Evolutionary conservation across 2,797 vertebrate genomes (phyloP).

Genomic region (Rallus crepitans): DNA sequence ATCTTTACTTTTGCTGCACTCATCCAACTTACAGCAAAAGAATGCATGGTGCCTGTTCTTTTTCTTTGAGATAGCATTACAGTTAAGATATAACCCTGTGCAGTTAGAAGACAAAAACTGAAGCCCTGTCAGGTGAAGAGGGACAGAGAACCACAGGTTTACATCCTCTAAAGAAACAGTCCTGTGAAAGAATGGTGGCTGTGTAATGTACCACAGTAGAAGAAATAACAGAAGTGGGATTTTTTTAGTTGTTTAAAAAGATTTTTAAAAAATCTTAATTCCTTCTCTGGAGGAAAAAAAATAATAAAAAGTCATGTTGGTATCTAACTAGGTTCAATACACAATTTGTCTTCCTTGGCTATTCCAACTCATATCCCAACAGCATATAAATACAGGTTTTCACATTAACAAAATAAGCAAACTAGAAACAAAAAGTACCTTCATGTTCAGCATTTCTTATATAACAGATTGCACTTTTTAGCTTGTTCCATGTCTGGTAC

Average conservation of each 20-base stretch:
- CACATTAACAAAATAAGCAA: not conserved
- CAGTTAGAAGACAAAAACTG: not conserved
- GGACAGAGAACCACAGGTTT: not conserved
- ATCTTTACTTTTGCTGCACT: not conserved
- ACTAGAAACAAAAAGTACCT: not conserved
- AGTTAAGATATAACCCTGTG: not conserved
- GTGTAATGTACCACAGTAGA: not conserved
- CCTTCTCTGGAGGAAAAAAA: not conserved
- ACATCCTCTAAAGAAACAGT: not conserved
- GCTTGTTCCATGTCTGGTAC: not conserved
- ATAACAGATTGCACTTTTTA: not conserved
- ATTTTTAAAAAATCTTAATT: too few species aligned
- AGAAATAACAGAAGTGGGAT: not conserved
- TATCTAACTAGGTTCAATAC: not conserved
- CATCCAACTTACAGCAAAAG: not conserved
- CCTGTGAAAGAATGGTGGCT: not conserved
- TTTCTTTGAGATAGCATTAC: not conserved
- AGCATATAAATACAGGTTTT: not conserved
- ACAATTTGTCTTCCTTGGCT: not conserved
- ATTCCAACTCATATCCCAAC: not conserved
- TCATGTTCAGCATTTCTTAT: not conserved
- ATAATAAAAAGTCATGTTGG: not conserved
- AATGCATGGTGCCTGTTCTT: not conserved
- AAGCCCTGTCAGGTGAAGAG: not conserved
- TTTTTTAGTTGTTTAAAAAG: not conserved